Evolutionary conservation across 2,113 vertebrate species (phyloP).

Genomic region (Hepsetus odoe): DNA sequence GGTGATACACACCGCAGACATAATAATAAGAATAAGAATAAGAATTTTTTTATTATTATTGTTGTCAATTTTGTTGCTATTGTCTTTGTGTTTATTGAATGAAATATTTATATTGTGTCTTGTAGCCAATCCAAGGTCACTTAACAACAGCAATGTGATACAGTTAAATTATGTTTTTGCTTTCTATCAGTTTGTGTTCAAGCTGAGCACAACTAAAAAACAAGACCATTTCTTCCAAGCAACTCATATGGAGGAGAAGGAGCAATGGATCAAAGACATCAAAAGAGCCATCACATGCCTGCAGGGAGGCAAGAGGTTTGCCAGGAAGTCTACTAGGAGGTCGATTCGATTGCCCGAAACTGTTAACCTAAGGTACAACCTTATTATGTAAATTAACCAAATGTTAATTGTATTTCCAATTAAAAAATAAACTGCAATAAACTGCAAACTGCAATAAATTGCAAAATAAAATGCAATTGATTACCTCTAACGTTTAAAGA

Average conservation of each 20-base stretch:
- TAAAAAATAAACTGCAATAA: too few species aligned
- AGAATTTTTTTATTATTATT: background rate
- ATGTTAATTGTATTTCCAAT: too few species aligned
- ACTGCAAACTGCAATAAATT: too few species aligned
- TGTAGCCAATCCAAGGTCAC: too few species aligned
- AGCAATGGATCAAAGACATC: conserved; percentile 91
- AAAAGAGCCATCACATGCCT: conserved; percentile 84
- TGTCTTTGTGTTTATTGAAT: background rate
- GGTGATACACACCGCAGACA: conserved; percentile 71
- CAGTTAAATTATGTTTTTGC: background rate
- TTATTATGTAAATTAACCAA: too few species aligned
- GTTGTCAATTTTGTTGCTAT: background rate
- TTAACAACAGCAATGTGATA: too few species aligned
- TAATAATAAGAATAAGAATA: background rate
- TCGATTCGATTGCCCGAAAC: conserved; percentile 89
- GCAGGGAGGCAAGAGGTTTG: conserved; percentile 86
- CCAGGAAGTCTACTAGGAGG: conserved; percentile 89
- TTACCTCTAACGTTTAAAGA: too few species aligned
- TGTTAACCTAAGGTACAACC: conserved; percentile 83
- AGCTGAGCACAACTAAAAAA: conserved; percentile 84
- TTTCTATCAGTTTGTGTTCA: conserved; percentile 86
- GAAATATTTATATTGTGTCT: too few species aligned
- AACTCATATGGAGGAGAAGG: conserved; percentile 88
- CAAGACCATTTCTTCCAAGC: conserved; percentile 97
- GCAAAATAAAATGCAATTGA: background rate